Conservation (phyloP, 2,888 invertebrate genomes). For the Lucinisca nassula region DNA sequence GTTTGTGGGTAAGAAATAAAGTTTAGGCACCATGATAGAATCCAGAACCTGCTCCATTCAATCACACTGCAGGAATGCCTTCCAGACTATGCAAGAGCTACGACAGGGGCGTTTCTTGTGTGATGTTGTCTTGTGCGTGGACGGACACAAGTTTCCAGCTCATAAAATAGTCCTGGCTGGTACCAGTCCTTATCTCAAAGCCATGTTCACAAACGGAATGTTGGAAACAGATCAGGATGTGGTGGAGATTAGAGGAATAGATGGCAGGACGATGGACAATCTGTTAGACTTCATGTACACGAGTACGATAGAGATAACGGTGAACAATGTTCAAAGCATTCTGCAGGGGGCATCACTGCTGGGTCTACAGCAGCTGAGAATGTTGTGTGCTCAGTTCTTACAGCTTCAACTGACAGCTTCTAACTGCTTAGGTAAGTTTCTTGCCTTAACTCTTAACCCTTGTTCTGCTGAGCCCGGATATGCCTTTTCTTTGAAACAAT, state of each 20-base stretch:
- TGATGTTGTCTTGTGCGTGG: slow-evolving; percentile 84
- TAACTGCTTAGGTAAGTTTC: slow-evolving; percentile 86
- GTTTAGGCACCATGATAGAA: slow-evolving; percentile 84
- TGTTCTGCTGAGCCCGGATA: no score
- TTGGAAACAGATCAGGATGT: slow-evolving; percentile 83
- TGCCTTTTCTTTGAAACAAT: no score
- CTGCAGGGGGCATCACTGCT: slow-evolving; percentile 86
- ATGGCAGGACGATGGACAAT: slow-evolving; percentile 83
- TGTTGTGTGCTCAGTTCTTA: slow-evolving; percentile 84
- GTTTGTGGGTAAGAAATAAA: no score
- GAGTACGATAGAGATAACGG: slow-evolving; percentile 84
- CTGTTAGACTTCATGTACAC: slow-evolving; percentile 87
- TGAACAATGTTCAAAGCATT: slow-evolving; percentile 85
- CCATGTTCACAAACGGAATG: slow-evolving; percentile 87
- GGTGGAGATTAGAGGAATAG: slow-evolving; percentile 85
- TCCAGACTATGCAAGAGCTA: slow-evolving; percentile 85
- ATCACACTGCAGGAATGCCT: slow-evolving; percentile 82
- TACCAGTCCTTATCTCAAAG: slow-evolving; percentile 85
- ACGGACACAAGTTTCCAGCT: slow-evolving; percentile 82
- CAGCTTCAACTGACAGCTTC: slow-evolving; percentile 85
- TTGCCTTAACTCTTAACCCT: no score
- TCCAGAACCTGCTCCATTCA: slow-evolving; percentile 83
- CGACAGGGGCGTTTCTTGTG: slow-evolving; percentile 81
- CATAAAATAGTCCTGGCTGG: slow-evolving; percentile 86
- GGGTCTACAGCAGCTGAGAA: slow-evolving; percentile 81